Base-by-base conservation (phyloP, 2,113 vertebrate species). In the Merops nubicus region DNA sequence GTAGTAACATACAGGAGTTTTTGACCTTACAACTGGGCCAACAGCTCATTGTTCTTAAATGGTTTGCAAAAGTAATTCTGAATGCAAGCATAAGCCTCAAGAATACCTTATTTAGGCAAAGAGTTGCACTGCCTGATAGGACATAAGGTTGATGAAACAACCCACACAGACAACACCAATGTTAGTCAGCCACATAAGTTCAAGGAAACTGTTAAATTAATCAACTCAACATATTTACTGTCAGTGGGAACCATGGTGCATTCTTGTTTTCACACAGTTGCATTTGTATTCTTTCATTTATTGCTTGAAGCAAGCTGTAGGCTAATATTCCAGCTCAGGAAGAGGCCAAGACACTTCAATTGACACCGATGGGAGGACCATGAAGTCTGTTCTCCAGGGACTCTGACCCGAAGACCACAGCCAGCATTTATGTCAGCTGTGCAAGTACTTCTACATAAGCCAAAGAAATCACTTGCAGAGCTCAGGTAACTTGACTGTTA, bases 121-220 rank as follows among this genome's bases (percentile, higher is more conserved):
- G 3, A 42, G 12, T 2, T 72, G 45, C 83, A 57, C n/a, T 63
- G 68, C 42, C 38, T 45, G 43, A 38, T 36, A 15, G 0, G 0
- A 88, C 47, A 53, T 74, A 83, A 92, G 28, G 40, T 40, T 51
- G 43, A 91, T 45, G 43, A 78, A 86, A 59, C 31, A 76, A 62
- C 8, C 1, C 2, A 23, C 34, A 26, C 9, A 42, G 76, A 34
- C 21, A 91, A 76, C 34, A 50, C 17, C 42, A 40, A 12, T 9
- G 33, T 74, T 69, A 78, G 73, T 65, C 86, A 77, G 80, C n/a
- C 28, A 43, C 53, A 1, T 33, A 87, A 76, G 36, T 62, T 88
- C 78, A 84, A 92, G 81, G 43, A 87, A 96, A 91, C 40, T 50
- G 36, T 31, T 51, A 78, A 86, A 87, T 91, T 69, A 42, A 94